Base-by-base conservation (phyloP, 2,797 vertebrate genomes). In the Sebastolobus altivelis region DNA sequence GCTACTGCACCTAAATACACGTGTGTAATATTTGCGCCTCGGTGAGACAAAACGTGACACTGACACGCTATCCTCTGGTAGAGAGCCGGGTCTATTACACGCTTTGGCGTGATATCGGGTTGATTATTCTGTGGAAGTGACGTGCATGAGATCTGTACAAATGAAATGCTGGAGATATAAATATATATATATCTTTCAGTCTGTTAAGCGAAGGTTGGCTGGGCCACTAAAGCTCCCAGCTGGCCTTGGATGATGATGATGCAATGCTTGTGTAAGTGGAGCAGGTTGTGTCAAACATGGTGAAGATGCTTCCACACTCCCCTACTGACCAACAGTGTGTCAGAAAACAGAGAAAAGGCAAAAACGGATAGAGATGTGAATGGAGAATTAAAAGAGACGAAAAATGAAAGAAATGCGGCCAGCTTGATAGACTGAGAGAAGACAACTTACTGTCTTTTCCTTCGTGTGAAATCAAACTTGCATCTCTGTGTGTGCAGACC, bases 311-410 rank as follows among this genome's bases (percentile, higher is more conserved):
- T 70, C 58, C 58, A 80, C 82, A 38, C 72, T 81, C 85, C 81
- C 87, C 85, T 72, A 67, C 88, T 88, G 84, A 90, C 88, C 87
- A 82, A 58, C 81, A 82, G 87, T 72, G 86, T 89, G 87, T 85
- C 76, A 75, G 63, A 65, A 73, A 82, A 72, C 9, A 84, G 25
- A 63, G 40, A n/a, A 72, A 77, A 61, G 27, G 52, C 10, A 69
- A 37, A 46, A 49, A 10, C 20, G 9, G 13, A 72, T 10, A 9
- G 46, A 63, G 60, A 52, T 62, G 49, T 71, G 8, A 61, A 58
- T 40, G 5, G 13, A 66, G 8, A 66, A 52, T 4, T 27, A 35
- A 60, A 78, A 62, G 43, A 75, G 11, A 76, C 72, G 1, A 25
- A 52, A 29, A 54, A 22, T 25, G 1, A 76, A 72, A 59, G 4